phyloP scores from a whole-genome alignment of 2,888 invertebrate genomes.

The Melinopterus prodromus region DNA sequence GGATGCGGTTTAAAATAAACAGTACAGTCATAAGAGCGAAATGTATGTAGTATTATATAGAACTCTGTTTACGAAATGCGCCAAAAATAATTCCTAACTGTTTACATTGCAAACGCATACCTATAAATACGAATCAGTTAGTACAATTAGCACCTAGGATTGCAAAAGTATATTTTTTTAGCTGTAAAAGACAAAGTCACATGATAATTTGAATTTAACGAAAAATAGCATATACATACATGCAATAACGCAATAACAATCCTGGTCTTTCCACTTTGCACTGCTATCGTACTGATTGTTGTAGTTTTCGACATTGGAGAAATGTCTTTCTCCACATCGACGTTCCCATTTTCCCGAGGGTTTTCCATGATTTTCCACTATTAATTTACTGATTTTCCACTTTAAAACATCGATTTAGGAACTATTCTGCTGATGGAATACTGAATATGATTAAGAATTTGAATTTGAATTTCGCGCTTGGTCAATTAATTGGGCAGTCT shows the following conservation, averaged over 20 bases:
- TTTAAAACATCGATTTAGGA: not conserved
- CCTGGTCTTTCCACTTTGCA: conserved; percentile 85
- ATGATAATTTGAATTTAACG: not conserved
- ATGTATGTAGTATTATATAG: not conserved
- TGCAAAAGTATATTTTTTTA: not conserved
- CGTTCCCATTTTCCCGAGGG: conserved; percentile 16
- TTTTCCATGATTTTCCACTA: not conserved
- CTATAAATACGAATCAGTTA: conserved; percentile 31
- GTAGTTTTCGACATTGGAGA: conserved; percentile 68
- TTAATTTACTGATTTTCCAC: not conserved
- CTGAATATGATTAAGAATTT: not conserved
- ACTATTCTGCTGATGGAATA: not conserved
- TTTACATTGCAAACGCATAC: conserved; percentile 19
- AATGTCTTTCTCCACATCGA: conserved; percentile 7
- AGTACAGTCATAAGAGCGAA: not conserved
- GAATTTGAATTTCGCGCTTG: not conserved
- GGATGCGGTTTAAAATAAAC: not conserved
- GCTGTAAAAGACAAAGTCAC: not conserved
- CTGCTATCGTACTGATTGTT: conserved; percentile 90
- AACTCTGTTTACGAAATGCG: not conserved
- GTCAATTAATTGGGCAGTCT: conserved; percentile 11
- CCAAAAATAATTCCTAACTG: conserved; percentile 14
- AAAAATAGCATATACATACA: conserved; percentile 66
- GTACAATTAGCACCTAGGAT: conserved; percentile 9
- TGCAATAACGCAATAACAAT: conserved; percentile 88